A percentile compares a stretch with the other conserved stretches of the same genome.
Evolutionary conservation across 2,113 vertebrate species (phyloP).

Genomic region (Dinomys branickii): DNA sequence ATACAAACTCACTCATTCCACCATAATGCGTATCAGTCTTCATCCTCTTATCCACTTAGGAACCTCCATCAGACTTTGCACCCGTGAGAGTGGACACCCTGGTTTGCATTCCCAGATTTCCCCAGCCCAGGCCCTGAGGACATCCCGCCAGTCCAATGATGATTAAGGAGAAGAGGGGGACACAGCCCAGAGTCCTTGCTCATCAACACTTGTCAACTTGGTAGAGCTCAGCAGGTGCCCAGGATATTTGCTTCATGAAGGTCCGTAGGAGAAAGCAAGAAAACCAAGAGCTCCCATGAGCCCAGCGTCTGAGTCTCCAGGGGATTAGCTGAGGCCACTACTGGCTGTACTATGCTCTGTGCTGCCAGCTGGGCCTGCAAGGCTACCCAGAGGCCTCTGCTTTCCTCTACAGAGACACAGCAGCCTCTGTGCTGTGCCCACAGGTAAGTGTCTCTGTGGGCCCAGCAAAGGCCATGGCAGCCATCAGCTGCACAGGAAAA

Average conservation of each 20-base stretch:
- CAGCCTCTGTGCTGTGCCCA: fast-evolving
- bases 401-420: neutral
- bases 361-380: neutral
- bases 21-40: fast-evolving
- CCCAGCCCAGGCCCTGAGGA: neutral
- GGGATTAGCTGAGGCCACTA: fast-evolving
- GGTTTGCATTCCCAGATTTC: neutral
- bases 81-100: neutral
- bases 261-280: neutral
- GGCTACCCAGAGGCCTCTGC: neutral
- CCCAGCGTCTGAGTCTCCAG: fast-evolving
- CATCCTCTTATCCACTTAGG: neutral
- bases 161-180: neutral
- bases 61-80: neutral
- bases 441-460: neutral
- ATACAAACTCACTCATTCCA: neutral
- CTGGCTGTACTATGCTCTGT: no score
- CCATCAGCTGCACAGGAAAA: neutral
- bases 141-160: neutral
- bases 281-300: neutral
- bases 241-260: neutral
- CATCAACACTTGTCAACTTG: neutral
- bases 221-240: fast-evolving
- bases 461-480: neutral
- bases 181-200: neutral